Percentiles rank a stretch among this genome's conserved stretches.
These are phyloP conservation scores for Teleogryllus occipitalis DNA, from an alignment of 1,140 invertebrate species.

Conservation along the genomic window DNA sequence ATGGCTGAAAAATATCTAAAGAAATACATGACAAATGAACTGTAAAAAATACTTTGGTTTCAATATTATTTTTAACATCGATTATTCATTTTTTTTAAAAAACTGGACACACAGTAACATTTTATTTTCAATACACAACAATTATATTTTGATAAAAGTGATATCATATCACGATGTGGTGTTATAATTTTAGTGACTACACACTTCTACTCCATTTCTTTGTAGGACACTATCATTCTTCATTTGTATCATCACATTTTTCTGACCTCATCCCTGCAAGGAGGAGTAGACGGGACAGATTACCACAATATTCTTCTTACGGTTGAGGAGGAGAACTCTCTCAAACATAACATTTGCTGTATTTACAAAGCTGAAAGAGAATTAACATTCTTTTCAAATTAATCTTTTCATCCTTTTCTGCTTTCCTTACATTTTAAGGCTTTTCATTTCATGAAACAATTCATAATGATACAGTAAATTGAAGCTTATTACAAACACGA, in stretches of 20 bases:
- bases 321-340: background rate
- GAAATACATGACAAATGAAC: background rate
- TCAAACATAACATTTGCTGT: background rate
- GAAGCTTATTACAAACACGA: background rate
- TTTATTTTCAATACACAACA: background rate
- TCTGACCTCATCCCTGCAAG: background rate
- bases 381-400: background rate
- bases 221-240: background rate
- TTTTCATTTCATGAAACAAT: background rate
- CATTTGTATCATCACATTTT: background rate
- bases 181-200: constrained; percentile 13
- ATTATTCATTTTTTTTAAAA: constrained; percentile 3
- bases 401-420: background rate
- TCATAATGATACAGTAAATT: background rate
- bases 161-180: constrained; percentile 13
- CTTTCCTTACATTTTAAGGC: background rate
- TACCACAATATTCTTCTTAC: background rate
- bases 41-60: constrained; percentile 4
- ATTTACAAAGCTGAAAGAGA: constrained; percentile 1
- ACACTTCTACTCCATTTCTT: constrained; percentile 9
- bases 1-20: background rate
- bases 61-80: constrained; percentile 7
- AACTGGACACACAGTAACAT: constrained; percentile 8
- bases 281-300: background rate
- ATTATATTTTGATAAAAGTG: constrained; percentile 2